Evolutionary conservation across 2,797 vertebrate species (phyloP).

Genomic region (Corythornis leucogaster): DNA sequence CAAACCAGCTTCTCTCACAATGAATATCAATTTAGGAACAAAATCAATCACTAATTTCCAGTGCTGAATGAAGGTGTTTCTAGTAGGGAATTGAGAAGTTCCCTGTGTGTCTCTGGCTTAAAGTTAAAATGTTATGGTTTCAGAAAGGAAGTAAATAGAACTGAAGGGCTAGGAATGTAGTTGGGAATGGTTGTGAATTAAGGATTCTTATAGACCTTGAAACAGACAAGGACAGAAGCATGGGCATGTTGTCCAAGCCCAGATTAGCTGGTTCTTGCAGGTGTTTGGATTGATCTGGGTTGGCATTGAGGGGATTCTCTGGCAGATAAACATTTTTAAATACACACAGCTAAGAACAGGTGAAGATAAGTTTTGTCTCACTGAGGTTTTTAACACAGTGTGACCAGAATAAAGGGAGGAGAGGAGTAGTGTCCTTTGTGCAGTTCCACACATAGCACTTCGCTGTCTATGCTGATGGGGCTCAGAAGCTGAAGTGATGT

Average conservation of each 20-base stretch:
- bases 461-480: accelerated
- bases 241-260: not conserved
- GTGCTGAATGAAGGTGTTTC: not conserved
- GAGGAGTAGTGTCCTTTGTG: not conserved
- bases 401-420: not conserved
- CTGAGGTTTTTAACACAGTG: not conserved
- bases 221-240: not conserved
- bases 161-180: not conserved
- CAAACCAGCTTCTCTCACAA: not conserved
- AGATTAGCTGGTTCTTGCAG: not conserved
- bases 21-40: not conserved
- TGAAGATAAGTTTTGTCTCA: not conserved
- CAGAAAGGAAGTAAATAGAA: not conserved
- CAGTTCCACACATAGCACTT: not conserved
- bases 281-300: not conserved
- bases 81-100: not conserved
- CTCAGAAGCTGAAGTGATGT: not conserved
- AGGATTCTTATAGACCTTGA: not conserved
- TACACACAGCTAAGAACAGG: not conserved
- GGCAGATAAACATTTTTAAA: not conserved
- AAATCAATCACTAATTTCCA: not conserved
- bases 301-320: not conserved
- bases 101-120: not conserved
- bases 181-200: not conserved
- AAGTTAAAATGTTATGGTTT: not conserved